These are phyloP conservation scores for Aphrophora alni DNA, from an alignment of 2,888 invertebrate genomes.

Conservation along the genomic window DNA sequence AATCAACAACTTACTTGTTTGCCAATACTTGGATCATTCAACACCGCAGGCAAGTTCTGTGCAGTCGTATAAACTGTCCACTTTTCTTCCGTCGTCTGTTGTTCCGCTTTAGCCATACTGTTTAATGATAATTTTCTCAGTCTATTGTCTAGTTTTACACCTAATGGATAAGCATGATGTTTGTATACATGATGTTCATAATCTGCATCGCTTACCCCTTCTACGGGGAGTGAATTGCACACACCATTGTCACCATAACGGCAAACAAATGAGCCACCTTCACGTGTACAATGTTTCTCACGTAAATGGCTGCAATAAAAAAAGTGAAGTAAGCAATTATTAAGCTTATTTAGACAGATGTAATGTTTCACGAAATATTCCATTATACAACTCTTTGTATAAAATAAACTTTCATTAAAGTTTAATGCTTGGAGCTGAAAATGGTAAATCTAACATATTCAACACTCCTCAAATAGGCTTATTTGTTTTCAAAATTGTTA, in stretches of 20 bases:
- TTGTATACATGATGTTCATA: constrained; percentile 85
- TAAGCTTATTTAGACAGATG: no score
- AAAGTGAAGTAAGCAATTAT: no score
- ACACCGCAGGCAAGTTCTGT: constrained; percentile 93
- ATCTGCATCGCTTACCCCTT: constrained; percentile 86
- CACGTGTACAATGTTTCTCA: constrained; percentile 79
- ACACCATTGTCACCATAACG: constrained; percentile 88
- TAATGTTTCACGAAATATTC: no score
- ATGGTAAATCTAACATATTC: no score
- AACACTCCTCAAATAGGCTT: no score
- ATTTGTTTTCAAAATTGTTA: no score
- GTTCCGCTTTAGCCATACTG: constrained; percentile 12
- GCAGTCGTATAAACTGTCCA: constrained; percentile 92
- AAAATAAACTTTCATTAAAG: no score
- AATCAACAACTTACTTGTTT: constrained; percentile 70
- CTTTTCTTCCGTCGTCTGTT: constrained; percentile 45
- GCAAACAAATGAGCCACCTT: constrained; percentile 86
- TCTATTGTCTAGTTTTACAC: not conserved
- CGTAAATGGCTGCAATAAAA: constrained; percentile 71
- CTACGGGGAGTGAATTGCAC: constrained; percentile 85
- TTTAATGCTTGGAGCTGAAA: no score
- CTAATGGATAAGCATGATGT: constrained; percentile 60
- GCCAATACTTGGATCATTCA: constrained; percentile 93
- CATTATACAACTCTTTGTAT: no score
- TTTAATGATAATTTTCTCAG: not conserved